Evolutionary conservation across 2,888 invertebrate species (phyloP).

Genomic region (Bimastos eiseni): DNA sequence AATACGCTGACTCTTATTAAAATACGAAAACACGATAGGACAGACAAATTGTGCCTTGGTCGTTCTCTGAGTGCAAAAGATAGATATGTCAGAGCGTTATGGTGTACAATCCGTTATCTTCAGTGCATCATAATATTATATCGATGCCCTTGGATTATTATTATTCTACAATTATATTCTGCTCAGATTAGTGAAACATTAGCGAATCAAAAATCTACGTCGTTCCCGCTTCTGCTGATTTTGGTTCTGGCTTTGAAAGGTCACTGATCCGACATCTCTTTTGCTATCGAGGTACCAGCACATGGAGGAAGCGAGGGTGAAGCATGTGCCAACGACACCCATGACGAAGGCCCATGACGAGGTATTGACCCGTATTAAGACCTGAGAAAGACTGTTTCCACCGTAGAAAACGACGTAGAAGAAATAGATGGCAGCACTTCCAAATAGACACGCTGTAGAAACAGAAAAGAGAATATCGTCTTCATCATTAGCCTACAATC

Average conservation of each 20-base stretch:
- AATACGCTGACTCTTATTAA: no score
- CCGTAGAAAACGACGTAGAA: not conserved
- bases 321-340: not conserved
- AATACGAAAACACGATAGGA: no score
- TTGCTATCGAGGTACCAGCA: not conserved
- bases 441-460: not conserved
- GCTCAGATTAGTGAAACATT: not conserved
- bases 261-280: not conserved
- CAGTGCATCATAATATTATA: no score
- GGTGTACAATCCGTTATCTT: no score
- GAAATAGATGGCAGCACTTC: not conserved
- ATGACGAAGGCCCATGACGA: not conserved
- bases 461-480: not conserved
- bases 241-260: not conserved
- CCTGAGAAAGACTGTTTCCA: not conserved
- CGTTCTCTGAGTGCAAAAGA: no score
- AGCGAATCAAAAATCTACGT: not conserved
- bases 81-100: no score
- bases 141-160: no score
- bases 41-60: no score
- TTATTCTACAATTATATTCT: no score
- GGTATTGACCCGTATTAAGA: no score
- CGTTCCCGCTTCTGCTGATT: not conserved
- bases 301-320: not conserved
- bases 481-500: no score